A percentile compares a stretch with the other conserved stretches of the same genome.
Evolutionary conservation across 2,113 vertebrate genomes (phyloP).

Genomic region (Corythornis vintsioides): DNA sequence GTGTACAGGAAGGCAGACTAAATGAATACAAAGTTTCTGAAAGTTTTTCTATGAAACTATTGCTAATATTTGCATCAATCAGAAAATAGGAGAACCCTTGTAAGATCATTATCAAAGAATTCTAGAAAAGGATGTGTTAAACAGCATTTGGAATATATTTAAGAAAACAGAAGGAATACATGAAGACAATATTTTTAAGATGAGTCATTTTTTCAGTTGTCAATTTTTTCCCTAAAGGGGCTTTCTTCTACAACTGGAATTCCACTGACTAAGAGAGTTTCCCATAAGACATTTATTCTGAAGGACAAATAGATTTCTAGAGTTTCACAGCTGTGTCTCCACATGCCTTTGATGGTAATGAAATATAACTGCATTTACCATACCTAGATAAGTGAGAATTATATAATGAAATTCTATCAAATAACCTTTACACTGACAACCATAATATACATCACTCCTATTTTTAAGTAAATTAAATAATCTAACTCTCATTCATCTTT

Average conservation of each 20-base stretch:
- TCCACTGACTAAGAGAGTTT: background rate
- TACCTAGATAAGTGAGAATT: constrained; percentile 17
- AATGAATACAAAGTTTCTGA: background rate
- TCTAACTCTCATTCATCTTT: background rate
- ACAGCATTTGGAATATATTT: background rate
- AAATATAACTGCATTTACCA: constrained; percentile 3
- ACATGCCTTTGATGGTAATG: background rate
- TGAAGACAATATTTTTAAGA: background rate
- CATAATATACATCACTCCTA: background rate
- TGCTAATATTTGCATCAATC: background rate
- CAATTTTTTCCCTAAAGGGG: background rate
- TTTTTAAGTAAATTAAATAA: constrained; percentile 27
- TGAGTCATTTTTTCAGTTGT: background rate
- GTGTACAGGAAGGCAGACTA: background rate
- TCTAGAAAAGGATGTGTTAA: background rate
- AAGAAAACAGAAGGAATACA: background rate
- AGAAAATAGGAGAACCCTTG: background rate
- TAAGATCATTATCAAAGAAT: background rate
- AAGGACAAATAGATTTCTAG: background rate
- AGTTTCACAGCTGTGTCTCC: background rate
- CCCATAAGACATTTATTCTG: background rate
- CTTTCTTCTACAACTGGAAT: background rate
- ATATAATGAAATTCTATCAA: background rate
- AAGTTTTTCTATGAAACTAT: background rate
- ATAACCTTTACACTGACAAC: background rate